phyloP scores from a whole-genome alignment of 2,888 invertebrate genomes.

The Bimastos eiseni region DNA sequence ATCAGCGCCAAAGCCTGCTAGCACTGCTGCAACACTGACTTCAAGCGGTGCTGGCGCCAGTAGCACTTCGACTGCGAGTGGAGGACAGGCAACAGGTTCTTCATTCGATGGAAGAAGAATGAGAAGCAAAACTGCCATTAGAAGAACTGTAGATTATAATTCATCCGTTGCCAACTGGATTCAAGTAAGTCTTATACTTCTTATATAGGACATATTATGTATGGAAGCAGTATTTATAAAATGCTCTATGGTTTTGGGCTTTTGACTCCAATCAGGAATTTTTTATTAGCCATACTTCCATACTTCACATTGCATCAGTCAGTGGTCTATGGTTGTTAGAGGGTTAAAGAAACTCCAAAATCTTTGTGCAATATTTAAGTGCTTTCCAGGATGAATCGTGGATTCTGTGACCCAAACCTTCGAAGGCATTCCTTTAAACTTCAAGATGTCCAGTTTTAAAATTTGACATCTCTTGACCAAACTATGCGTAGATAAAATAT shows the following conservation, averaged over 20 bases:
- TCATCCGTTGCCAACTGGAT: conserved; percentile 87
- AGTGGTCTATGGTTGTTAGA: background rate
- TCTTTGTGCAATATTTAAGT: too few species aligned
- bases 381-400: too few species aligned
- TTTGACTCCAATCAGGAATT: background rate
- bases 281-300: background rate
- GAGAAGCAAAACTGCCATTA: conserved; percentile 86
- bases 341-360: too few species aligned
- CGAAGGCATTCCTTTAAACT: too few species aligned
- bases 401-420: too few species aligned
- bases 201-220: background rate
- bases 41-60: background rate
- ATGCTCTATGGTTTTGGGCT: background rate
- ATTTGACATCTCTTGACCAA: too few species aligned
- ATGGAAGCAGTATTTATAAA: too few species aligned
- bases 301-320: background rate
- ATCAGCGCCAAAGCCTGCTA: background rate
- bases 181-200: conserved; percentile 69
- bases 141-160: conserved; percentile 97
- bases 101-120: conserved; percentile 85
- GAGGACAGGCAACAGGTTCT: background rate
- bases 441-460: too few species aligned
- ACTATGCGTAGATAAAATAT: too few species aligned
- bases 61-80: background rate
- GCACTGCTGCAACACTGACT: background rate